phyloP scores from a whole-genome alignment of 2,797 vertebrate genomes.

The Acrossocheilus wenchowensis region DNA sequence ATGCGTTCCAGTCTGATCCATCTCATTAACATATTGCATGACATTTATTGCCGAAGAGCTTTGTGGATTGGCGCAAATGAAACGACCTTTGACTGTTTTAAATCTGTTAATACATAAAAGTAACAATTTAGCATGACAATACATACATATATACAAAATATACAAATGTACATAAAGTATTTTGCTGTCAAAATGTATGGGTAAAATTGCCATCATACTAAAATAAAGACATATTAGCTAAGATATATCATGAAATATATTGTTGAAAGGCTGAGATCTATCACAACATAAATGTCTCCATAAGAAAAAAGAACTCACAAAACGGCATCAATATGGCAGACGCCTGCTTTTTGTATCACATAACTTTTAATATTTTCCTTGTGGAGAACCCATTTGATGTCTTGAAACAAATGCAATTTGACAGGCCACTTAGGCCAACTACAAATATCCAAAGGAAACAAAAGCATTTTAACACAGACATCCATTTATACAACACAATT shows the following conservation, averaged over 20 bases:
- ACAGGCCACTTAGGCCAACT: neutral
- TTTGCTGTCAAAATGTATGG: neutral
- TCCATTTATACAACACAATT: neutral
- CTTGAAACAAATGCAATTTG: conserved; percentile 35
- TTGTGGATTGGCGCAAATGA: conserved; percentile 44
- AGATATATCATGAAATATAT: neutral
- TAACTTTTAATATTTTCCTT: conserved; percentile 5
- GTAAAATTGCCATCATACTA: neutral
- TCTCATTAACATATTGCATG: too few relatives aligned
- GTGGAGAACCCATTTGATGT: neutral
- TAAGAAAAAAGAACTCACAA: conserved; percentile 50
- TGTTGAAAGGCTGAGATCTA: neutral
- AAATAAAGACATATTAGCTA: neutral
- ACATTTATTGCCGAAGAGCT: too few relatives aligned
- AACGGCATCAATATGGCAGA: conserved; percentile 44
- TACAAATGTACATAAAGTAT: neutral
- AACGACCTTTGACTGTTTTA: neutral
- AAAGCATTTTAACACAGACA: neutral
- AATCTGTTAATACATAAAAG: neutral
- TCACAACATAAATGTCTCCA: neutral
- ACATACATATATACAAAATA: neutral
- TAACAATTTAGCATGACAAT: neutral
- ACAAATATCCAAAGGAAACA: neutral
- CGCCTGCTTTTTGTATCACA: conserved; percentile 1
- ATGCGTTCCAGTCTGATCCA: neutral